Evolutionary conservation across 2,113 vertebrate species (phyloP).

Genomic region (Melanostigma gelatinosum): DNA sequence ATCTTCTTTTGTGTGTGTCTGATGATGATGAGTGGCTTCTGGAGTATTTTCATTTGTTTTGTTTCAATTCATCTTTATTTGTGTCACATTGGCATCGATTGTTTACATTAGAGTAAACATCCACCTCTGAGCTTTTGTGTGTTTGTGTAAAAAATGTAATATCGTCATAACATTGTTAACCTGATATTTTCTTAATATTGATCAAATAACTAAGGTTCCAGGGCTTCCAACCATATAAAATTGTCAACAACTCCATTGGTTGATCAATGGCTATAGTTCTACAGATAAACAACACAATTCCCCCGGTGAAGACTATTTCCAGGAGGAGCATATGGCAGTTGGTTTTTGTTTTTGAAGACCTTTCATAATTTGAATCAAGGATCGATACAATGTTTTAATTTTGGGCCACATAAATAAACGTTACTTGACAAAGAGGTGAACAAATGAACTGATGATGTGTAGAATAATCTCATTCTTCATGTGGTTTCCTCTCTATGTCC

Average conservation of each 20-base stretch:
- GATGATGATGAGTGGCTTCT: background rate
- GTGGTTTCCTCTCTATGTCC: background rate
- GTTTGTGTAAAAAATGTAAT: background rate
- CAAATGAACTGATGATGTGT: background rate
- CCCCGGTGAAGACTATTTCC: background rate
- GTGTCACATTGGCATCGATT: background rate
- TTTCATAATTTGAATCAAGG: background rate
- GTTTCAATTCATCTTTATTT: background rate
- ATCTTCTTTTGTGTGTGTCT: background rate
- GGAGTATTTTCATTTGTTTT: background rate
- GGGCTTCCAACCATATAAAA: background rate
- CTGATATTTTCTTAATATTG: background rate
- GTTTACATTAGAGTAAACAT: background rate
- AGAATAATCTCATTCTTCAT: background rate
- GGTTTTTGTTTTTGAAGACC: background rate
- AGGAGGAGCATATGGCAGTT: background rate
- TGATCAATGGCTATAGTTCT: background rate
- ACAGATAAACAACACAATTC: background rate
- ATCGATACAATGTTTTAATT: background rate
- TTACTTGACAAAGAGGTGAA: background rate
- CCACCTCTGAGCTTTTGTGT: background rate
- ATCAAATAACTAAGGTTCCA: background rate
- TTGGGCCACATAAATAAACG: background rate
- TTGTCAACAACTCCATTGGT: background rate
- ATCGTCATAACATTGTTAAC: background rate